Conservation (phyloP, 1,140 invertebrate genomes). For the Aphis gossypii region DNA sequence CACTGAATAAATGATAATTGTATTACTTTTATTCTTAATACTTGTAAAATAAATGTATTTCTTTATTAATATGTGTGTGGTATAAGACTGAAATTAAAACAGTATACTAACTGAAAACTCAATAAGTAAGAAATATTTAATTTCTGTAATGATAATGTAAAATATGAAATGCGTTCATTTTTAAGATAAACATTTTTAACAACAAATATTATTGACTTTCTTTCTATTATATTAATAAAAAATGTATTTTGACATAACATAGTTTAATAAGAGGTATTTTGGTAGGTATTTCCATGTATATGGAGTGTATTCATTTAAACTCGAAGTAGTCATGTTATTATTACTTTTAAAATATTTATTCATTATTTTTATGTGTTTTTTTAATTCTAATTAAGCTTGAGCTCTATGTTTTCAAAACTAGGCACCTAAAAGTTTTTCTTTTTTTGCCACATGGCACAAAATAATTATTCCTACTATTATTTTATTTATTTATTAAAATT, state of each 20-base stretch:
- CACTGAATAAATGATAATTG: background rate
- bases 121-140: constrained; percentile 1
- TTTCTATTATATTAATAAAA: background rate
- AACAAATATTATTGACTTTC: background rate
- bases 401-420: no score
- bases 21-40: constrained; percentile 31
- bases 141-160: background rate
- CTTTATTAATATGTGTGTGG: background rate
- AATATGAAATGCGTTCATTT: background rate
- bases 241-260: background rate
- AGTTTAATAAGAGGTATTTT: no score
- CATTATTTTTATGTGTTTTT: no score
- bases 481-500: no score
- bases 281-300: no score
- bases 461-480: no score
- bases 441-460: no score
- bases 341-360: no score
- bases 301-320: no score
- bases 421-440: no score
- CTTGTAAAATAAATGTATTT: background rate
- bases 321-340: no score
- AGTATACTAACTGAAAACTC: constrained; percentile 19
- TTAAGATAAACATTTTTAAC: background rate
- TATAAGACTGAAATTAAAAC: constrained; percentile 43
- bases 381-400: no score